Conservation (phyloP, 2,797 vertebrate genomes). For the Echiichthys vipera region DNA sequence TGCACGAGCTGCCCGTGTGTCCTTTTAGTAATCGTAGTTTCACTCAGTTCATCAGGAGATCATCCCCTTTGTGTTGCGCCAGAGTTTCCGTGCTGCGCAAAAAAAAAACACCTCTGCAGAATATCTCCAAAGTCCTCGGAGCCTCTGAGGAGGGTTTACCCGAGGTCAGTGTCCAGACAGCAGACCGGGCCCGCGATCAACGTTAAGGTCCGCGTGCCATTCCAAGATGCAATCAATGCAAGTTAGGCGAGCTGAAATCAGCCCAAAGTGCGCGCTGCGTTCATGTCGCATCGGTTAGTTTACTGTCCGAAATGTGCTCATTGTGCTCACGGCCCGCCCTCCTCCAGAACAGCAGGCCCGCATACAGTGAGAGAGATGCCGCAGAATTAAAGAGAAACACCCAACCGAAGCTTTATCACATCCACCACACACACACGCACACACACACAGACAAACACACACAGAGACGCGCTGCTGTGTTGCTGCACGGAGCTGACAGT, state of each 20-base stretch:
- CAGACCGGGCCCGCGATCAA: background rate
- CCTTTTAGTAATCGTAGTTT: conserved; percentile 4
- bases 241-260: conserved; percentile 27
- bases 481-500: too few species aligned
- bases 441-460: too few species aligned
- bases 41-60: conserved; percentile 26
- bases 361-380: conserved; percentile 64
- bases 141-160: conserved; percentile 37
- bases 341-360: conserved; percentile 58
- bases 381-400: conserved; percentile 82
- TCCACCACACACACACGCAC: background rate
- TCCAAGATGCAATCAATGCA: conserved; percentile 28
- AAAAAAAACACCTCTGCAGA: conserved; percentile 67
- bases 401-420: conserved; percentile 13
- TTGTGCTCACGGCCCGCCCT: conserved; percentile 73
- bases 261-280: conserved; percentile 7
- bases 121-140: conserved; percentile 54
- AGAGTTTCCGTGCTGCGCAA: conserved; percentile 61
- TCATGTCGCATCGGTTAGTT: conserved; percentile 60
- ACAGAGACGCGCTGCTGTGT: background rate
- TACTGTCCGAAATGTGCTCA: conserved; percentile 60
- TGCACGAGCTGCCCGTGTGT: background rate
- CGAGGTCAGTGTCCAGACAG: conserved; percentile 48
- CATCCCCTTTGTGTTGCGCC: conserved; percentile 40
- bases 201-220: conserved; percentile 17